Percentiles rank a stretch among this genome's conserved stretches.
phyloP scores from a whole-genome alignment of 2,888 invertebrate species.

The Philopedon plagiatum region DNA sequence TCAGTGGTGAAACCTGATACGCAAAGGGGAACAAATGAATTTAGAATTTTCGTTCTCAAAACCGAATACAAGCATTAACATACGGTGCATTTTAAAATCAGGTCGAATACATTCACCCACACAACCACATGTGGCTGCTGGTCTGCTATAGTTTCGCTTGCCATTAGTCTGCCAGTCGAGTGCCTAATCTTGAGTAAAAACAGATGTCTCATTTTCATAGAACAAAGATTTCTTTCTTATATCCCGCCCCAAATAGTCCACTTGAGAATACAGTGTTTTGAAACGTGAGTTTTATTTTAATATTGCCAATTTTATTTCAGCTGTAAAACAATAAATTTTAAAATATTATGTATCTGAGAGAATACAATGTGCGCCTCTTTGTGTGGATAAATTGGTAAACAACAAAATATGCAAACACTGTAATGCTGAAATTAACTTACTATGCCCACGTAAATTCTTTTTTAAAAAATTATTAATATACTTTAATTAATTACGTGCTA shows the following conservation, averaged over 20 bases:
- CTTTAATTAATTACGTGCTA: too few relatives aligned
- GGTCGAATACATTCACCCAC: conserved; percentile 50
- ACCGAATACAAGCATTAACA: conserved; percentile 49
- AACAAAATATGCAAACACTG: too few relatives aligned
- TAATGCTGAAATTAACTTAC: too few relatives aligned
- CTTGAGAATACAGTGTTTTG: conserved; percentile 47
- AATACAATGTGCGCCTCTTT: too few relatives aligned
- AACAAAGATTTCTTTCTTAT: conserved; percentile 60
- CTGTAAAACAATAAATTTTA: conserved; percentile 11
- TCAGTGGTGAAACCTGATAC: conserved; percentile 65
- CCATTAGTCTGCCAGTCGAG: conserved; percentile 59
- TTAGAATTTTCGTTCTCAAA: conserved; percentile 48
- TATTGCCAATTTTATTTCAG: conserved; percentile 35
- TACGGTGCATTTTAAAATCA: conserved; percentile 40
- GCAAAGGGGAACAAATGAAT: conserved; percentile 56
- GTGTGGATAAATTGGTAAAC: too few relatives aligned
- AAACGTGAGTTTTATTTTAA: conserved; percentile 45
- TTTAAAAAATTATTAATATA: too few relatives aligned
- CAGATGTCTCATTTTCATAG: conserved; percentile 59
- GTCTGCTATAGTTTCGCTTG: conserved; percentile 52
- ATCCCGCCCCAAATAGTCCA: conserved; percentile 51
- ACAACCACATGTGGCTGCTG: conserved; percentile 56
- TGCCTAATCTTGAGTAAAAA: conserved; percentile 61
- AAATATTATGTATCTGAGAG: too few relatives aligned
- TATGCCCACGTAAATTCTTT: too few relatives aligned